A percentile compares a stretch with the other conserved stretches of the same genome.
These are phyloP conservation scores for Microtus richardsoni DNA, from an alignment of 2,113 vertebrate species.

Conservation along the genomic window DNA sequence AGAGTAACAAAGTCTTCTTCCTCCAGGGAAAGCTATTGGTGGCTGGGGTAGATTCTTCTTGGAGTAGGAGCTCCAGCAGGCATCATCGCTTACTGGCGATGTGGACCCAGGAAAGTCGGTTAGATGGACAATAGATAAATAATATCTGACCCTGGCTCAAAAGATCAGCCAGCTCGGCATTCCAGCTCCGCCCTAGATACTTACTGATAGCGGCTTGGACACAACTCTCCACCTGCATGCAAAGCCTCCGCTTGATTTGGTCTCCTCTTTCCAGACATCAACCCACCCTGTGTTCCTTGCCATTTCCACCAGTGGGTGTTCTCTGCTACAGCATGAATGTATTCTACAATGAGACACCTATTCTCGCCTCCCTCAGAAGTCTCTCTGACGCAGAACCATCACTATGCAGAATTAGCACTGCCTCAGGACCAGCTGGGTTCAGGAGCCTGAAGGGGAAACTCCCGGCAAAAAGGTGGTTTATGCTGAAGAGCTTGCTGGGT, in stretches of 20 bases:
- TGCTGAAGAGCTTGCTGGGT: background rate
- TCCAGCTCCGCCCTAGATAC: background rate
- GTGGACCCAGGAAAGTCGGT: background rate
- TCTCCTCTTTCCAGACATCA: background rate
- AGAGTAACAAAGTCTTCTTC: background rate
- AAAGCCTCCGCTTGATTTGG: background rate
- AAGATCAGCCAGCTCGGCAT: fast-evolving
- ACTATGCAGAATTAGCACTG: too few relatives aligned
- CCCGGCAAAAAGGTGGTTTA: background rate
- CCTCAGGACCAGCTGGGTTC: background rate
- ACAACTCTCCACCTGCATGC: background rate
- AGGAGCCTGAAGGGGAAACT: background rate
- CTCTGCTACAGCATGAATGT: too few relatives aligned
- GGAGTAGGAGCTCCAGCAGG: fast-evolving
- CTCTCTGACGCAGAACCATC: background rate
- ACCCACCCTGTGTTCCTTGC: background rate
- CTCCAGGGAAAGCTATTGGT: background rate
- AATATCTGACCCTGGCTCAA: background rate
- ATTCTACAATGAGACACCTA: background rate
- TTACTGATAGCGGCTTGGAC: background rate
- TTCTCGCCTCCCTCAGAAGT: background rate
- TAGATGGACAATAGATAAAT: background rate
- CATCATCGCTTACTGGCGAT: background rate
- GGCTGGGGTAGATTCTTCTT: background rate
- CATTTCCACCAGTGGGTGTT: background rate